Base-by-base conservation (phyloP, 2,113 vertebrate genomes). In the Sciurus niger region DNA sequence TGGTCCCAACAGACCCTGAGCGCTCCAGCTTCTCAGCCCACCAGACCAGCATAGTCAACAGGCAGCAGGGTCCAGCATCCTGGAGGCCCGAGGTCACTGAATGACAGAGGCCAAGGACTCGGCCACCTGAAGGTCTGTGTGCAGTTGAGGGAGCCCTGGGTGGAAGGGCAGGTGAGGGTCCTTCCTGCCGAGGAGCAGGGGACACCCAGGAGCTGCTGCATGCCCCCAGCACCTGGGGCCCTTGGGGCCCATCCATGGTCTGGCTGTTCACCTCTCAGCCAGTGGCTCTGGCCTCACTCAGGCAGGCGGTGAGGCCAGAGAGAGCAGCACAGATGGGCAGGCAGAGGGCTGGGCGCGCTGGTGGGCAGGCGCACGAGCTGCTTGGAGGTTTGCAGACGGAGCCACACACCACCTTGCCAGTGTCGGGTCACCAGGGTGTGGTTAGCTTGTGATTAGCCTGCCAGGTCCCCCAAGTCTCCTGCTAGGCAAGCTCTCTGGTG, bases 391-490 rank as follows among this genome's bases (percentile, higher is more conserved):
- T 53, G 43, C 13, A 55, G 43, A 11, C 3, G 10, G 17, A 34
- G 25, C 37, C 8, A 20, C 18, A 24, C 1, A 25, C 40, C 24
- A 17, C 63, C 43, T 7, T 79, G 65, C 32, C 17, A 0, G 51
- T 3, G 1, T 20, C 17, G 17, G 6, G 17, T 55, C 6, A 13
- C 32, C 58, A 5, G 13, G 13, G 55, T 14, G 68, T 48, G 12
- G 37, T 37, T 34, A 8, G 0, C 4, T 4, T 40, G 12, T 53
- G 17, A 37, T 25, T 12, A 11, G 1, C n/a, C 43, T 10, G 1
- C 11, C 1, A 0, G 2, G 4, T 18, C 18, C 55, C 55, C 55
- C 5, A 14, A 18, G 55, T 20, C 55, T 58, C 63, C 9, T 2
- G 2, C 55, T 67, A 12, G 11, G 8, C 18, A 0, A 1, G 5